Percentiles rank a stretch among this genome's conserved stretches.
These are phyloP conservation scores for Campoletis raptor DNA, from an alignment of 2,888 invertebrate species.

Conservation along the genomic window DNA sequence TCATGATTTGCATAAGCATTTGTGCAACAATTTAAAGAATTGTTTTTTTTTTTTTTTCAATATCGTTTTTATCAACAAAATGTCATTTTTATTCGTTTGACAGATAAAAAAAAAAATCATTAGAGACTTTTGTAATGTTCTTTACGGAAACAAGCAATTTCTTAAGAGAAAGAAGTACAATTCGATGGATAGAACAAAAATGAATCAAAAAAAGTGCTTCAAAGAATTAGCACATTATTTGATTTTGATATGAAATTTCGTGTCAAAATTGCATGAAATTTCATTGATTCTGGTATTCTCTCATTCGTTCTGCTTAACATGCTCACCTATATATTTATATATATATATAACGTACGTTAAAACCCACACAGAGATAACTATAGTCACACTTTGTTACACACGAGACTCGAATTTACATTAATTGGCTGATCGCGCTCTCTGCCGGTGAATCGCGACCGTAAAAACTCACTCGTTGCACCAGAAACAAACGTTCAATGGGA, in stretches of 20 bases:
- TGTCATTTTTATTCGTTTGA: not conserved
- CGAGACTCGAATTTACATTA: constrained; percentile 41
- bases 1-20: not conserved
- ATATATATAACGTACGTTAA: too few species aligned
- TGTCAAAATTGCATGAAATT: not conserved
- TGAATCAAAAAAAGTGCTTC: too few species aligned
- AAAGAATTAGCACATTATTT: too few species aligned
- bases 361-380: not conserved
- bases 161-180: not conserved
- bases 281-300: constrained; percentile 26
- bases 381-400: constrained; percentile 19
- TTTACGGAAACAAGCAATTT: not conserved
- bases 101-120: not conserved
- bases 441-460: constrained; percentile 21
- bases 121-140: not conserved
- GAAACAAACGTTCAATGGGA: constrained; percentile 47
- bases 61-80: not conserved
- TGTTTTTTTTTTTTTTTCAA: not conserved
- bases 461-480: constrained; percentile 49
- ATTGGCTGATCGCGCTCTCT: constrained; percentile 29
- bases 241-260: not conserved
- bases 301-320: constrained; percentile 5
- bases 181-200: not conserved
- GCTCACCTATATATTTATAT: not conserved
- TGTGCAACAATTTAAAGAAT: not conserved